Conservation (phyloP, 2,113 vertebrate species). For the Leucoraja erinaceus region DNA sequence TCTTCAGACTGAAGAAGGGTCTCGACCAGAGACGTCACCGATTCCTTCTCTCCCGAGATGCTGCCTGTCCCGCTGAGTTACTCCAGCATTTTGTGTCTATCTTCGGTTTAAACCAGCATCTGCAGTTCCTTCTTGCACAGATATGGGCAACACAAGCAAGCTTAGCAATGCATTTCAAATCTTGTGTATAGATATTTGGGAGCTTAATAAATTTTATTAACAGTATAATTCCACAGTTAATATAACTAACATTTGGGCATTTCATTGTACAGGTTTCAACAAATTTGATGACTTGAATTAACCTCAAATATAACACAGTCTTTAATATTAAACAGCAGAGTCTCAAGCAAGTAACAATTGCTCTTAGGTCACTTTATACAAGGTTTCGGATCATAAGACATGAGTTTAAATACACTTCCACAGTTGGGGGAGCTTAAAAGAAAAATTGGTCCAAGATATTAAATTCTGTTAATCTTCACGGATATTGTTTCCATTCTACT, state of each 20-base stretch:
- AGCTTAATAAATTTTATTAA: background rate
- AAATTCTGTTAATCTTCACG: background rate
- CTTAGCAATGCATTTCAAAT: background rate
- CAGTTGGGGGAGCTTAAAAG: background rate
- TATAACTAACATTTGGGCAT: background rate
- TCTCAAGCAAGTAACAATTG: background rate
- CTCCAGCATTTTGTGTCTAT: no score
- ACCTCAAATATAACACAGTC: background rate
- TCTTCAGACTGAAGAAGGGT: no score
- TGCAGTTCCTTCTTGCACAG: no score
- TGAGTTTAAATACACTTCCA: background rate
- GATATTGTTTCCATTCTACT: slow-evolving; percentile 39
- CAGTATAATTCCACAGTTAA: background rate
- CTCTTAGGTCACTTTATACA: background rate
- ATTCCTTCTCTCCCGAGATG: no score
- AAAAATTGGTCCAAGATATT: background rate
- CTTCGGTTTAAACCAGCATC: no score
- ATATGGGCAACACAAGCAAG: background rate
- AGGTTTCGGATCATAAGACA: background rate
- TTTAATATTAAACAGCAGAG: slow-evolving; percentile 17
- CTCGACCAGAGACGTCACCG: no score
- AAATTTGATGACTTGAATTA: background rate
- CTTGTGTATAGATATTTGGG: background rate
- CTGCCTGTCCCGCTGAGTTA: no score
- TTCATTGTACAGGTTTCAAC: slow-evolving; percentile 10